Percentiles rank a stretch among this genome's conserved stretches.
phyloP scores from a whole-genome alignment of 2,113 vertebrate species.

The Eulemur macaco region DNA sequence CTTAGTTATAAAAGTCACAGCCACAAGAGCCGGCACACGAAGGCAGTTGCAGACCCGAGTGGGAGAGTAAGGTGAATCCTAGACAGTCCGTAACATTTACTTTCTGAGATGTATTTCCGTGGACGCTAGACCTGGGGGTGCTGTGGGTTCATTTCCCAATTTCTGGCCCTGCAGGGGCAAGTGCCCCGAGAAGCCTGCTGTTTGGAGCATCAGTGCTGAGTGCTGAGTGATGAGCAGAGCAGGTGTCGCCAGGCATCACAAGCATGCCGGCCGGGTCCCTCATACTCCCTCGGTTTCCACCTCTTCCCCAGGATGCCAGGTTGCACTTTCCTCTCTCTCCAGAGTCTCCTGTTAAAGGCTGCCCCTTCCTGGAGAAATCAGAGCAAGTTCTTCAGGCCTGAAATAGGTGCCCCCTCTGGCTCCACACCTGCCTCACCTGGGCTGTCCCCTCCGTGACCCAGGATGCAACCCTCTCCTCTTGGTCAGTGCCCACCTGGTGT shows the following conservation, averaged over 20 bases:
- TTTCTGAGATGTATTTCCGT: fast-evolving
- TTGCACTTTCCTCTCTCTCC: too few relatives aligned
- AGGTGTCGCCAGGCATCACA: fast-evolving
- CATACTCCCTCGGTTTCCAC: fast-evolving
- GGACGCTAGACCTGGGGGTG: fast-evolving
- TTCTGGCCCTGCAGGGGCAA: fast-evolving
- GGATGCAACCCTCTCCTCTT: too few relatives aligned
- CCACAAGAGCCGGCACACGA: background rate
- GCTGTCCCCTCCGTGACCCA: fast-evolving
- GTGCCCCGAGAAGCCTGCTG: background rate
- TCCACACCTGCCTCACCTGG: background rate
- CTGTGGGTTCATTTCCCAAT: fast-evolving
- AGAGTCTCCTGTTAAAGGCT: background rate
- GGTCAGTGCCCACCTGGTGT: fast-evolving
- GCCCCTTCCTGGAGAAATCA: background rate
- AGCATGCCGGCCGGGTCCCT: background rate
- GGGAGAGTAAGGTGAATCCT: fast-evolving
- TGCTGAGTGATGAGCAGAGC: background rate
- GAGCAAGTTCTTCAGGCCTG: too few relatives aligned
- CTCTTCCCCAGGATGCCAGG: fast-evolving
- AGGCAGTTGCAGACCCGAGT: fast-evolving
- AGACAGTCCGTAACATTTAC: fast-evolving
- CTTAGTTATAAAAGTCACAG: background rate
- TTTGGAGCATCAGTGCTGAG: background rate
- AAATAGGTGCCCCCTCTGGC: background rate